Percentiles rank a stretch among this genome's conserved stretches.
These are phyloP conservation scores for Drosophila lutescens DNA, from an alignment of 2,888 invertebrate genomes.

Conservation along the genomic window DNA sequence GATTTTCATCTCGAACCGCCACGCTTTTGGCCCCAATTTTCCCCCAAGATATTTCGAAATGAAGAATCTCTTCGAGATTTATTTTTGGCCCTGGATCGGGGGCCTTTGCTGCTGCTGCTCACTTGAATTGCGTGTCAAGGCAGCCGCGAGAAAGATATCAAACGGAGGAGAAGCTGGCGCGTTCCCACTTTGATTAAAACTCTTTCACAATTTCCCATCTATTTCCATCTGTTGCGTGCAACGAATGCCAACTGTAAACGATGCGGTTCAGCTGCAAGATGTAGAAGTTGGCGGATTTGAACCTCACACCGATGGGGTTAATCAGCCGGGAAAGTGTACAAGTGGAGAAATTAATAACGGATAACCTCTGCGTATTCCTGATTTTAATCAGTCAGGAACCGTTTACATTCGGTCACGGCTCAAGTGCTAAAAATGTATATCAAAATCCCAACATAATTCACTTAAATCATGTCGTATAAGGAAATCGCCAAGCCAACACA, in stretches of 20 bases:
- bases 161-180: slow-evolving; percentile 10
- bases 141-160: slow-evolving; percentile 42
- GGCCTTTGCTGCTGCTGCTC: no score
- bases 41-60: slow-evolving; percentile 33
- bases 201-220: slow-evolving; percentile 41
- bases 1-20: slow-evolving; percentile 19
- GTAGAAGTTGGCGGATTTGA: slow-evolving; percentile 28
- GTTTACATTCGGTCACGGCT: slow-evolving; percentile 10
- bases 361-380: not conserved
- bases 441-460: slow-evolving; percentile 29
- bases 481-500: slow-evolving; percentile 30
- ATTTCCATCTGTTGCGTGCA: slow-evolving; percentile 48
- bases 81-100: slow-evolving; percentile 40
- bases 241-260: slow-evolving; percentile 30
- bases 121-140: slow-evolving; percentile 42
- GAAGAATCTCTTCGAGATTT: slow-evolving; percentile 37
- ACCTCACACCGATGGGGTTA: slow-evolving; percentile 34
- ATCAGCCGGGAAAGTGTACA: slow-evolving; percentile 31
- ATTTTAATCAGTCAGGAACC: slow-evolving; percentile 20
- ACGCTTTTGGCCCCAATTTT: slow-evolving; percentile 48
- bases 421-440: slow-evolving; percentile 15
- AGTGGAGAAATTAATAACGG: slow-evolving; percentile 22
- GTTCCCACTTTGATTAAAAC: slow-evolving; percentile 44
- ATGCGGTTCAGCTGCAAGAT: slow-evolving; percentile 13
- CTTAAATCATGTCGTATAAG: slow-evolving; percentile 31